Evolutionary conservation across 1,140 invertebrate species (phyloP), one percentile per base, ranked within the genome.

Genomic region (Atta texana): DNA sequence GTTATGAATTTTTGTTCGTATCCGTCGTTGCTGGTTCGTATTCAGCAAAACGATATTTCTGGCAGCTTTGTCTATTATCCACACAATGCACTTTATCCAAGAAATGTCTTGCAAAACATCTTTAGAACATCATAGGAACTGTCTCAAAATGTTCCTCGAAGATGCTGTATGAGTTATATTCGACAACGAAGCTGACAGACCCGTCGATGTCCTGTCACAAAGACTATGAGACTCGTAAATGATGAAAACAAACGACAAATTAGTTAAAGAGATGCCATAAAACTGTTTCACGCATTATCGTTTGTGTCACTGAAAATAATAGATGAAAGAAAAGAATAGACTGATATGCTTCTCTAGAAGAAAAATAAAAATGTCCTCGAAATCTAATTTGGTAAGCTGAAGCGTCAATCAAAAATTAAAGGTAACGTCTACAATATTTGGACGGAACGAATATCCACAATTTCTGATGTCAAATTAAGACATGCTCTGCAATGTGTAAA

Each of bases 381-480:
- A 66, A 66, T 12, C 44, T 16, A 16, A 66, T 18, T 66, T 14
- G 28, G n/a, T 78, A n/a, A n/a, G 10, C 14, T 18, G 16, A 31
- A 31, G 10, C n/a, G 7, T 16, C n/a, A 68, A 21, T 21, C 1
- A 12, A 24, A 68, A 53, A 34, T 68, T 53, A 34, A 31, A 55
- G 3, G 2, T 81, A 71, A 81, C 10, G 10, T 57, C 3, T 55
- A 57, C 31, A 49, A 82, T 82, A 49, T 74, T 78, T 8, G 24
- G 6, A 12, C 24, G 16, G 68, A 76, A 66, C 28, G 16, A 21
- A 57, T 24, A 53, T 75, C 16, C 24, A 18, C n/a, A 71, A 88
- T 89, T 68, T 80, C 71, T 64, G 18, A 55, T 85, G 78, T 80
- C 74, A 69, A 89, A 90, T 90, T 90, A 88, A 90, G 89, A 90